Percentiles rank a stretch among this genome's conserved stretches.
phyloP scores from a whole-genome alignment of 2,797 vertebrate species.

The Melanogrammus aeglefinus region DNA sequence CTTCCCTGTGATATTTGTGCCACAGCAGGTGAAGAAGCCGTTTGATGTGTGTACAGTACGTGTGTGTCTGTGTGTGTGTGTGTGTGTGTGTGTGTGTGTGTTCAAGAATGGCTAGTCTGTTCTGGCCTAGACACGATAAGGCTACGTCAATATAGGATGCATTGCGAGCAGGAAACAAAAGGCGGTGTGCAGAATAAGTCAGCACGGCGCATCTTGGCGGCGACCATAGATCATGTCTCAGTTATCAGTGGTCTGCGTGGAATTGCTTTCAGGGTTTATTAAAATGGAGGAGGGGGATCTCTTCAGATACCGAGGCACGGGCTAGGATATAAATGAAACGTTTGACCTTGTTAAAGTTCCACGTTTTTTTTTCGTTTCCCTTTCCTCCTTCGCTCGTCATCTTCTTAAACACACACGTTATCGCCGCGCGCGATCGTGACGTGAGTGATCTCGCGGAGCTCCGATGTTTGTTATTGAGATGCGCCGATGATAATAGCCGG shows the following conservation, averaged over 20 bases:
- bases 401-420: constrained; percentile 50
- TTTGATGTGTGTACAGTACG: constrained; percentile 14
- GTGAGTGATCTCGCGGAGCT: constrained; percentile 38
- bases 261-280: constrained; percentile 16
- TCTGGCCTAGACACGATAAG: constrained; percentile 41
- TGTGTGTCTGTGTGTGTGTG: neutral
- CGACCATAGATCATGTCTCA: constrained; percentile 49
- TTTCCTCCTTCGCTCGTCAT: too few relatives aligned
- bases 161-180: constrained; percentile 48
- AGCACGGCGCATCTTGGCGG: constrained; percentile 28
- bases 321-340: constrained; percentile 19
- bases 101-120: constrained; percentile 14
- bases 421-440: constrained; percentile 49
- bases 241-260: constrained; percentile 41
- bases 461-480: constrained; percentile 38
- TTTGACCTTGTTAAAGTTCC: constrained; percentile 55
- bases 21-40: constrained; percentile 6
- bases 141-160: constrained; percentile 52
- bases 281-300: constrained; percentile 18
- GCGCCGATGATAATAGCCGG: neutral
- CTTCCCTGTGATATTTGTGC: neutral
- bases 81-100: constrained; percentile 8
- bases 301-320: neutral
- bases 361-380: neutral
- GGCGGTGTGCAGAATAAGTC: constrained; percentile 31